Base-by-base conservation (phyloP, 2,113 vertebrate species). In the Heloderma charlesbogerti region DNA sequence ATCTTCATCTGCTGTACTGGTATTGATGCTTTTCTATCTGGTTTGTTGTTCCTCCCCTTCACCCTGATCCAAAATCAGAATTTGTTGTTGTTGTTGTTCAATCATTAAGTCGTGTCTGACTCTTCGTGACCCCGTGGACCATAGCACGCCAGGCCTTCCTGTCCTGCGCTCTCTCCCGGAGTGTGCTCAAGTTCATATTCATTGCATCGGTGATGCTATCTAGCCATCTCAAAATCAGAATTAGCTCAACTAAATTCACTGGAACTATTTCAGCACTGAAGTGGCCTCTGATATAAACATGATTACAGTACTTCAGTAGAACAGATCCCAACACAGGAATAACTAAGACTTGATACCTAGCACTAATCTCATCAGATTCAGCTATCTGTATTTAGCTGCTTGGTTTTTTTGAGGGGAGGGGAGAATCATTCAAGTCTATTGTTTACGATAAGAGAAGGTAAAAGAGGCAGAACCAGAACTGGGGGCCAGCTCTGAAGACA, bases 161-260 rank as follows among this genome's bases (percentile, higher is more conserved):
- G n/a, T n/a, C n/a, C n/a, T n/a, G n/a, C n/a, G n/a, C n/a, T n/a
- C n/a, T n/a, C n/a, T n/a, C n/a, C n/a, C n/a, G n/a, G n/a, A n/a
- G n/a, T n/a, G n/a, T n/a, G n/a, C n/a, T n/a, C n/a, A n/a, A n/a
- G n/a, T n/a, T n/a, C n/a, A n/a, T n/a, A n/a, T n/a, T n/a, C n/a
- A n/a, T n/a, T n/a, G n/a, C n/a, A n/a, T n/a, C n/a, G n/a, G n/a
- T n/a, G n/a, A n/a, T n/a, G n/a, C n/a, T n/a, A n/a, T n/a, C n/a
- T n/a, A n/a, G n/a, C n/a, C n/a, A n/a, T n/a, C n/a, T n/a, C 48
- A 37, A 29, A 91, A 84, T 84, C n/a, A 60, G 34, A 77, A 88
- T 48, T 48, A 81, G 67, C 31, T 71, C 31, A 34, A 37, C 15
- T 71, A 45, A 85, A 79, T 67, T 45, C 31, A 71, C n/a, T 54